phyloP scores from a whole-genome alignment of 2,888 invertebrate genomes.

The Drosophila borborema region DNA sequence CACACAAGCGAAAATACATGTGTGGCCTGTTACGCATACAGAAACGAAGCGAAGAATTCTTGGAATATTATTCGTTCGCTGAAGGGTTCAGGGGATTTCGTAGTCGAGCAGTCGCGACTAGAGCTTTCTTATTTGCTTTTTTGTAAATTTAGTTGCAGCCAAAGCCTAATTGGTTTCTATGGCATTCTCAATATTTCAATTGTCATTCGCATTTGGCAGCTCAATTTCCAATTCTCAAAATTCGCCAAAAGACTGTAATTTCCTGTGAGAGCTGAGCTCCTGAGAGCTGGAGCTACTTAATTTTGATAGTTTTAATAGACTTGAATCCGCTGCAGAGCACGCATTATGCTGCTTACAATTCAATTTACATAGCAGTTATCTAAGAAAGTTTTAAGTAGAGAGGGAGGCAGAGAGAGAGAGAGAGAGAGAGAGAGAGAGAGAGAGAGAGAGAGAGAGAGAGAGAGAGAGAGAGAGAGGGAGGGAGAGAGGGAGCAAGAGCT shows the following conservation, averaged over 20 bases:
- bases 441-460: background rate
- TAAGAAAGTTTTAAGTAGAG: background rate
- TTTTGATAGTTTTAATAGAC: background rate
- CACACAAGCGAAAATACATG: too few relatives aligned
- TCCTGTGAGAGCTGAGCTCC: background rate
- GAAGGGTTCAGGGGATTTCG: too few relatives aligned
- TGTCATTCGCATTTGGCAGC: constrained; percentile 3
- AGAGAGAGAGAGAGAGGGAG: background rate
- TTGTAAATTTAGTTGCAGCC: background rate
- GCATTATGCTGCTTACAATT: constrained; percentile 1
- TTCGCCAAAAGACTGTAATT: constrained; percentile 16
- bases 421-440: background rate
- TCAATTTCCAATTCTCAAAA: background rate
- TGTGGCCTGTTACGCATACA: too few relatives aligned
- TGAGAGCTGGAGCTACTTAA: background rate
- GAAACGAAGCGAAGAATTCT: too few relatives aligned
- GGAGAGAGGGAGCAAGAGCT: background rate
- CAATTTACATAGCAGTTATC: constrained; percentile 12
- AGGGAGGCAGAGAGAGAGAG: background rate
- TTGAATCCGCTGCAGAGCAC: background rate
- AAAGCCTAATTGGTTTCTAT: background rate
- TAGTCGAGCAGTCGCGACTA: too few relatives aligned
- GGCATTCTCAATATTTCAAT: background rate
- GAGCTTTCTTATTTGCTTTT: background rate
- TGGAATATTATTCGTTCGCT: too few relatives aligned